These are phyloP conservation scores for Metellina segmentata DNA, from an alignment of 2,888 invertebrate genomes.

Conservation along the genomic window DNA sequence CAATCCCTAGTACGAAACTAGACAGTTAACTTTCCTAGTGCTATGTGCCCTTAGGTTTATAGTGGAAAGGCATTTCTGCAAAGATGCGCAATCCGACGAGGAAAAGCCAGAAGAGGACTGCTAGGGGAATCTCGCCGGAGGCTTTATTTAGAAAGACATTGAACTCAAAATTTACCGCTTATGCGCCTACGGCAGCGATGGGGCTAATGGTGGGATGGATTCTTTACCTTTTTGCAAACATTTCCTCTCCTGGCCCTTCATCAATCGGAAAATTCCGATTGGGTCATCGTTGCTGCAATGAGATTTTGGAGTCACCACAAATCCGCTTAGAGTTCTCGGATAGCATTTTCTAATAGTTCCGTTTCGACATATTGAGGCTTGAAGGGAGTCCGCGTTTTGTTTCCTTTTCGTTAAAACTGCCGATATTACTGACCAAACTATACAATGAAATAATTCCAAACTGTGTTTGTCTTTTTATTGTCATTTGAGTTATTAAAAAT, in stretches of 20 bases:
- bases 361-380: too few species aligned
- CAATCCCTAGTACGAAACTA: too few species aligned
- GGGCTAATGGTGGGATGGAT: constrained; percentile 29
- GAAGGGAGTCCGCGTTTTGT: too few species aligned
- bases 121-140: constrained; percentile 4
- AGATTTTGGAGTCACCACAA: neutral
- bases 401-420: too few species aligned
- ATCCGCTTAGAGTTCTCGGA: neutral
- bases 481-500: too few species aligned
- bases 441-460: too few species aligned
- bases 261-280: constrained; percentile 7
- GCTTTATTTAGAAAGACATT: constrained; percentile 48
- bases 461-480: too few species aligned
- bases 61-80: constrained; percentile 5
- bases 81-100: constrained; percentile 14
- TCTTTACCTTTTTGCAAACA: constrained; percentile 31
- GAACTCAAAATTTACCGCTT: constrained; percentile 45
- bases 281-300: neutral
- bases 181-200: neutral
- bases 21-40: too few species aligned
- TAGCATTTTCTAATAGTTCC: too few species aligned
- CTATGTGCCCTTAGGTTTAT: neutral
- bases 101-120: neutral
- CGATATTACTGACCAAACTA: too few species aligned
- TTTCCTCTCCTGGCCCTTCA: neutral